phyloP scores from a whole-genome alignment of 2,888 invertebrate species.

The Parascotia fuliginaria region DNA sequence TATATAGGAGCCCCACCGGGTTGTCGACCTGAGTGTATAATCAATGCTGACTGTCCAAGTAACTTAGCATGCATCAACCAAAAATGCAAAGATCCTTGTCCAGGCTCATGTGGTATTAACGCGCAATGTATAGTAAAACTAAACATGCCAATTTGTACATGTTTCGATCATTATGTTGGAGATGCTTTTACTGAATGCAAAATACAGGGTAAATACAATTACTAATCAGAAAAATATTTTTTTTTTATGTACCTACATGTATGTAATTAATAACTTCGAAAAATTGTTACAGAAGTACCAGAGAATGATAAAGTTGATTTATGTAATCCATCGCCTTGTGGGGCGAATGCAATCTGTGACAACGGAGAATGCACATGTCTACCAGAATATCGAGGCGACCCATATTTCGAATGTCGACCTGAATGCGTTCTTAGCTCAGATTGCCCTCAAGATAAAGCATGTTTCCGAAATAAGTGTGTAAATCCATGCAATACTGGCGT shows the following conservation, averaged over 20 bases:
- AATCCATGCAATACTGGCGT: constrained; percentile 89
- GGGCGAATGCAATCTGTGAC: constrained; percentile 86
- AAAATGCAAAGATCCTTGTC: constrained; percentile 92
- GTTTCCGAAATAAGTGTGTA: constrained; percentile 88
- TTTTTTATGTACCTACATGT: background rate
- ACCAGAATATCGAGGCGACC: constrained; percentile 88
- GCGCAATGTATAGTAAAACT: constrained; percentile 88
- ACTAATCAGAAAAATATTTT: background rate
- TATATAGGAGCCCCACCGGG: constrained; percentile 90
- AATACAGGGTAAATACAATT: constrained; percentile 73
- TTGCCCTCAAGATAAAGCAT: constrained; percentile 87
- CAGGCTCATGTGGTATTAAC: constrained; percentile 90
- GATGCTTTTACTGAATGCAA: constrained; percentile 89
- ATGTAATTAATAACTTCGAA: no score
- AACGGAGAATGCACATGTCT: constrained; percentile 87
- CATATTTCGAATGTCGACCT: constrained; percentile 88
- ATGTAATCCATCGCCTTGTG: constrained; percentile 89
- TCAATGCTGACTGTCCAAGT: constrained; percentile 91
- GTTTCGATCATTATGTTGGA: constrained; percentile 89
- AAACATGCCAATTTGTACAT: constrained; percentile 91
- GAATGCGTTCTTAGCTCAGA: constrained; percentile 90
- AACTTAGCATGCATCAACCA: constrained; percentile 91
- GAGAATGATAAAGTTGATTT: constrained; percentile 73
- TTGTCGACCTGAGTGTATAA: constrained; percentile 89
- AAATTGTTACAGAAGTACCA: constrained; percentile 53